Evolutionary conservation across 2,888 invertebrate species (phyloP).

Genomic region (Andrena flavipes): DNA sequence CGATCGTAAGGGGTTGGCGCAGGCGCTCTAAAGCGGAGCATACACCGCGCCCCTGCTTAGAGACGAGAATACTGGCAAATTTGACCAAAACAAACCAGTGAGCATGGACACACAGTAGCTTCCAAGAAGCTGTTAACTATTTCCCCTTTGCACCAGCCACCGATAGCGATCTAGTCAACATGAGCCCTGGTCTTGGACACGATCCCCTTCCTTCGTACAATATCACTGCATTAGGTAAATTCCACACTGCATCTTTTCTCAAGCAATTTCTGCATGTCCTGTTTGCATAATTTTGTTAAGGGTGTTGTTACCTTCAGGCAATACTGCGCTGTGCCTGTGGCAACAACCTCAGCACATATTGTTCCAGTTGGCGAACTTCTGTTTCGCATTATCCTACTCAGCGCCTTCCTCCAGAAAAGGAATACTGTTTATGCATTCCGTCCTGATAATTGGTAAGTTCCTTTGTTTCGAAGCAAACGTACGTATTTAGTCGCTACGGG

Average conservation of each 20-base stretch:
- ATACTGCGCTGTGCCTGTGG: slow-evolving; percentile 86
- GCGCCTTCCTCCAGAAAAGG: slow-evolving; percentile 92
- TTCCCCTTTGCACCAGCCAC: slow-evolving; percentile 32
- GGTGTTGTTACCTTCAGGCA: slow-evolving; percentile 69
- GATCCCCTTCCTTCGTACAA: slow-evolving; percentile 81
- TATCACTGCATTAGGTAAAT: slow-evolving; percentile 78
- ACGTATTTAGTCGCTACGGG: not conserved
- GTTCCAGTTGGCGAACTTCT: slow-evolving; percentile 91
- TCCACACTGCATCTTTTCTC: not conserved
- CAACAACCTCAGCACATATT: slow-evolving; percentile 90
- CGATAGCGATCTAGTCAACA: slow-evolving; percentile 60
- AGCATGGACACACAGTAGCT: slow-evolving; percentile 52
- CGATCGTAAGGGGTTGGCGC: slow-evolving; percentile 45
- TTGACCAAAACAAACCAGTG: slow-evolving; percentile 58
- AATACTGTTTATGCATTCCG: slow-evolving; percentile 92
- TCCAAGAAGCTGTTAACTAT: slow-evolving; percentile 21
- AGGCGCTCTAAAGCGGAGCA: slow-evolving; percentile 43
- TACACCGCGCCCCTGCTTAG: slow-evolving; percentile 47
- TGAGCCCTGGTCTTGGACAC: slow-evolving; percentile 82
- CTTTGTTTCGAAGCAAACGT: not conserved
- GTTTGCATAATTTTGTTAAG: not conserved
- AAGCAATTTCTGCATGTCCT: not conserved
- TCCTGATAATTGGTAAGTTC: slow-evolving; percentile 90
- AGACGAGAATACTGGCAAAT: slow-evolving; percentile 28
- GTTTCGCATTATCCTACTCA: slow-evolving; percentile 92